Base-by-base conservation (phyloP, 2,113 vertebrate species). In the Hyperoodon ampullatus region DNA sequence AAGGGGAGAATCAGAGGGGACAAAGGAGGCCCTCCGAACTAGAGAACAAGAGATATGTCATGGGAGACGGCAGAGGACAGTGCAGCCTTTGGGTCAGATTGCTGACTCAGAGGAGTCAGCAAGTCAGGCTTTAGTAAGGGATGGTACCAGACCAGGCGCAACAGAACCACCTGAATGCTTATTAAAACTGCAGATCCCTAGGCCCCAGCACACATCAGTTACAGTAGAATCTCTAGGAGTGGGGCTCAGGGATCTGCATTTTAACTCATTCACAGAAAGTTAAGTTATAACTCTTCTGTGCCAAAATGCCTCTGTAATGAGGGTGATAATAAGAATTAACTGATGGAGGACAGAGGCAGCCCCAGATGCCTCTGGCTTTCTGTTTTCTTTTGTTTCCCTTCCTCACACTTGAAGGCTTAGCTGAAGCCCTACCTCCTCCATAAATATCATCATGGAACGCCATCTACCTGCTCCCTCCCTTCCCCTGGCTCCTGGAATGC, bases 231-330 rank as follows among this genome's bases (percentile, higher is more conserved):
- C 26, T 50, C 35, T 18, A 47, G 1, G 26, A 55, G 13, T 3
- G 4, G 44, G 23, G 44, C 50, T n/a, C 24, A 61, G 12, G 18
- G 55, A 92, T 33, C n/a, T 60, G 5, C 44, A 88, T 85, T 90
- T 87, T 42, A 77, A 80, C 28, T 89, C 14, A 53, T 26, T 61
- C 50, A 33, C 5, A 93, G 53, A 71, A 68, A 88, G 60, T 39
- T 42, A 9, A 88, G 60, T n/a, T 42, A 9, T 53, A 23, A 47
- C 74, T 84, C 93, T 81, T 58, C 61, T 78, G 30, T 50, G 55
- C 33, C 60, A 50, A 88, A 94, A 93, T 42, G 11, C 39, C 72
- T 97, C 53, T 93, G 6, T 39, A 58, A 63, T 2, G 3, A 94
- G 50, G 30, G 47, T 77, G 47, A 7, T 15, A 24, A 8, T 92